These are phyloP conservation scores for Oncorhynchus keta DNA, from an alignment of 2,113 vertebrate species.

Conservation along the genomic window DNA sequence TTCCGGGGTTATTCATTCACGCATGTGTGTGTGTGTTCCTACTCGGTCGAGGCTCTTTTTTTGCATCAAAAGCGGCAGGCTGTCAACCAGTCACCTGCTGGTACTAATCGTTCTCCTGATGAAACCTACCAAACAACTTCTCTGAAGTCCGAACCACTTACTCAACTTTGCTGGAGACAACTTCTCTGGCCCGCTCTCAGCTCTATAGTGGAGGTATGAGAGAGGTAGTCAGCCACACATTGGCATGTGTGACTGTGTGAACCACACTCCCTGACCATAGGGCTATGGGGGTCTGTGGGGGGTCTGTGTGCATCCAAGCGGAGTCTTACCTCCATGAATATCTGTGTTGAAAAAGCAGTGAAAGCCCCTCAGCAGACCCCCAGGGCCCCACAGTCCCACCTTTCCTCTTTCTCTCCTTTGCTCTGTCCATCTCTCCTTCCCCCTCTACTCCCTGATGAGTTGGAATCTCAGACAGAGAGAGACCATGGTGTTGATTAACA, in stretches of 20 bases:
- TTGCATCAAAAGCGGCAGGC: constrained; percentile 26
- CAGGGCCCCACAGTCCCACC: constrained; percentile 24
- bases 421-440: background rate
- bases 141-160: background rate
- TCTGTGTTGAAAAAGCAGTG: constrained; percentile 35
- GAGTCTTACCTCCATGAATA: constrained; percentile 71
- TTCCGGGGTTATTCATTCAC: constrained; percentile 1
- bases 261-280: constrained; percentile 34
- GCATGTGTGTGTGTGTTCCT: constrained; percentile 33
- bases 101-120: background rate
- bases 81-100: background rate
- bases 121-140: background rate
- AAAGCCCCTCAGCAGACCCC: constrained; percentile 21
- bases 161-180: background rate
- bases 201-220: constrained; percentile 10
- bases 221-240: background rate
- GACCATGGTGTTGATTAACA: constrained; percentile 21
- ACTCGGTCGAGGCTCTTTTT: constrained; percentile 16
- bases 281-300: no score
- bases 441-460: background rate
- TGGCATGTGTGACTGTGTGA: constrained; percentile 26
- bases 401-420: constrained; percentile 58
- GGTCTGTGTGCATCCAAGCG: constrained; percentile 54
- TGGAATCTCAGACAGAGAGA: background rate
- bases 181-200: background rate